phyloP scores from a whole-genome alignment of 2,888 invertebrate species.

The Sphecodes monilicornis region DNA sequence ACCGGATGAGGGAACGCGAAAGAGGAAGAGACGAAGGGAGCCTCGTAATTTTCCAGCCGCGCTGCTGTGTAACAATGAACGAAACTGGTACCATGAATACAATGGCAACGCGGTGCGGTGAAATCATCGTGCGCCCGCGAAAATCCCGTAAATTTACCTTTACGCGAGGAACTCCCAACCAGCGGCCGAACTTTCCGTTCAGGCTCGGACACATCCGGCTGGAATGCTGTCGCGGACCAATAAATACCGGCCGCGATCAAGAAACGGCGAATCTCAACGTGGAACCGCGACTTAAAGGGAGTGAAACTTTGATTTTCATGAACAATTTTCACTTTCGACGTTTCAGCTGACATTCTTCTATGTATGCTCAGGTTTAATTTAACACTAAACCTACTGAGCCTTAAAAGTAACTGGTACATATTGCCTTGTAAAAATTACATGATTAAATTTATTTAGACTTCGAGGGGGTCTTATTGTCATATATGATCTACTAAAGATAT shows the following conservation, averaged over 20 bases:
- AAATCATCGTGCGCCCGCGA: conserved; percentile 62
- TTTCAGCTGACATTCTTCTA: no score
- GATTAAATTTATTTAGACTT: no score
- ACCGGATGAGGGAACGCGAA: conserved; percentile 60
- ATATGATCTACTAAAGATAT: no score
- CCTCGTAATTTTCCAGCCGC: conserved; percentile 71
- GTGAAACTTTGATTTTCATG: no score
- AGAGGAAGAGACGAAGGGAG: conserved; percentile 57
- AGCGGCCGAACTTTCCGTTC: conserved; percentile 11
- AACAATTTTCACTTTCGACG: no score
- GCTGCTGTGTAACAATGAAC: conserved; percentile 67
- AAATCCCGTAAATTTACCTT: conserved; percentile 67
- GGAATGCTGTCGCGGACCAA: background rate
- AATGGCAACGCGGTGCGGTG: conserved; percentile 55
- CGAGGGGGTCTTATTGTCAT: no score
- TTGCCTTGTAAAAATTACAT: no score
- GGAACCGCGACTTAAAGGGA: background rate
- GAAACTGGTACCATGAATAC: conserved; percentile 60
- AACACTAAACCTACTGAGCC: no score
- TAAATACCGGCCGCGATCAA: background rate
- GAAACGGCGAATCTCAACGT: background rate
- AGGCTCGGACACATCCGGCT: background rate
- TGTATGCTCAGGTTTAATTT: no score
- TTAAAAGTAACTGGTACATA: no score
- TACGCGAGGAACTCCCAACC: conserved; percentile 17